Base-by-base conservation (phyloP, 2,888 invertebrate genomes). In the Nomada ruficornis region DNA sequence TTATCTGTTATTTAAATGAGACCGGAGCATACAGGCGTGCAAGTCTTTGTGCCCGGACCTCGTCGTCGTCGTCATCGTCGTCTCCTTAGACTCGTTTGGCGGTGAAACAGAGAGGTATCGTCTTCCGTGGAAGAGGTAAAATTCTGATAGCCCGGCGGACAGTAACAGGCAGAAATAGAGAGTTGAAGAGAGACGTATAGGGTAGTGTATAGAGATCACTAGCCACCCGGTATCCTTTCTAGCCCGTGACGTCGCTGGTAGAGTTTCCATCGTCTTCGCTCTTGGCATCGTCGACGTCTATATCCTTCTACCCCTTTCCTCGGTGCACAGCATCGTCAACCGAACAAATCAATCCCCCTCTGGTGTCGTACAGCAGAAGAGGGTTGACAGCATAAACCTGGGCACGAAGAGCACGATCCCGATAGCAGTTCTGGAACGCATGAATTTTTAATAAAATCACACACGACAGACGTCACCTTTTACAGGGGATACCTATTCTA, bases 1-100 rank as follows among this genome's bases (percentile, higher is more conserved):
- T 92, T 92, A 92, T 92, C 91, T 90, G 91, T 92, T 91, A 92
- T 92, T 92, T 91, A 92, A 92, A 91, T 92, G 91, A 91, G 89
- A 85, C 89, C 70, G 75, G 82, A 72, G 85, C 84, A 83, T 83
- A 83, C 88, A 88, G 79, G 82, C 75, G 80, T 74, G 86, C 52
- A 80, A 81, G 85, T 89, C 91, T 91, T 91, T 90, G 88, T 84
- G 75, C 74, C 80, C 81, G 82, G 80, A 86, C 84, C 62, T 63
- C 62, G 63, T 60, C 57, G 57, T 2, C 36, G 63, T 54, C 47
- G 68, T 42, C 29, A 5, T 63, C 62, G 63, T 44, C 57, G 57
- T 2, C 36, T 52, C 42, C 79, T 77, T 86, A 85, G 89, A 82
- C 87, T 72, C 85, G 84, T 85, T 82, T 69, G 44, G 76, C 80